phyloP scores from a whole-genome alignment of 2,797 vertebrate genomes.

The Argyrosomus regius region DNA sequence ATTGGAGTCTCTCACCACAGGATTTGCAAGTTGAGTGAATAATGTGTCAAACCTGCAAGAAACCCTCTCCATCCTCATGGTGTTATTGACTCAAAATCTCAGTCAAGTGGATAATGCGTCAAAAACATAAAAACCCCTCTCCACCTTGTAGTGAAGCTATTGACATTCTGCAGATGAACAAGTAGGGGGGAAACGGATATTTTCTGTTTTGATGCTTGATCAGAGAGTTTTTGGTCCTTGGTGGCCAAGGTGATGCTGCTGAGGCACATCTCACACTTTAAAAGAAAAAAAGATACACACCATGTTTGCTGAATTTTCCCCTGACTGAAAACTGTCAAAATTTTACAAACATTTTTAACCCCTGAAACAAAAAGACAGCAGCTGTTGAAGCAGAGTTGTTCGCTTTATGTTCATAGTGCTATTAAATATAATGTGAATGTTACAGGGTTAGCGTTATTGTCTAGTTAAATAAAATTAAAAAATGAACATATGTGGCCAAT shows the following conservation, averaged over 20 bases:
- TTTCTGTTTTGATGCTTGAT: constrained; percentile 76
- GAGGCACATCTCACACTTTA: constrained; percentile 32
- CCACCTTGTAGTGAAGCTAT: constrained; percentile 53
- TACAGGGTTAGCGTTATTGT: neutral
- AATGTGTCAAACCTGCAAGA: constrained; percentile 76
- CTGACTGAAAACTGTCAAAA: constrained; percentile 15
- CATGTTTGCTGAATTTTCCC: constrained; percentile 48
- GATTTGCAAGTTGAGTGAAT: constrained; percentile 82
- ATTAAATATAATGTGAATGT: neutral
- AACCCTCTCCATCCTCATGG: constrained; percentile 57
- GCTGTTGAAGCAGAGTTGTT: neutral
- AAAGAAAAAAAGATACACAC: constrained; percentile 41
- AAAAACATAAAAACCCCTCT: constrained; percentile 60
- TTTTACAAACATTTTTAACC: constrained; percentile 1
- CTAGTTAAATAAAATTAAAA: neutral
- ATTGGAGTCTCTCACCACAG: constrained; percentile 81
- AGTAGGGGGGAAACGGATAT: constrained; percentile 38
- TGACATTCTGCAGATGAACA: constrained; percentile 69
- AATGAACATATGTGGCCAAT: neutral
- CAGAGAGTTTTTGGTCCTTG: constrained; percentile 67
- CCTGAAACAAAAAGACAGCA: neutral
- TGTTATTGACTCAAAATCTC: constrained; percentile 73
- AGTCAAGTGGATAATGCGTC: constrained; percentile 78
- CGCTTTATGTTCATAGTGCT: neutral
- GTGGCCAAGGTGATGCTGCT: constrained; percentile 54